Percentiles rank a stretch among this genome's conserved stretches.
Evolutionary conservation across 1,140 invertebrate genomes (phyloP).

Genomic region (Drosophila punjabiensis): DNA sequence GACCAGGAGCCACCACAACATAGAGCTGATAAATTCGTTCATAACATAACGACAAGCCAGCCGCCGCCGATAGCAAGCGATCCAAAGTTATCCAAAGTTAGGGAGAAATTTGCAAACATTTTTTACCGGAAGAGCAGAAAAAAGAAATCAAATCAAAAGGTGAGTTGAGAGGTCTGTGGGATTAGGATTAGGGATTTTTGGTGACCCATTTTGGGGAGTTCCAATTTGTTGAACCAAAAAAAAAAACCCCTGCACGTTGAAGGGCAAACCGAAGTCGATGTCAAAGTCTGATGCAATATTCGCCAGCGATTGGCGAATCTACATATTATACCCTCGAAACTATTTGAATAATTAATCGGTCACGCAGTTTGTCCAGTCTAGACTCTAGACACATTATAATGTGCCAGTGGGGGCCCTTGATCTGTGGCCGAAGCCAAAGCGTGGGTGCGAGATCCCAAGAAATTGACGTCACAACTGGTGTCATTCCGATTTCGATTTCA

Average conservation of each 20-base stretch:
- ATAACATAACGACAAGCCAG: constrained; percentile 77
- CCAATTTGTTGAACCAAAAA: constrained; percentile 7
- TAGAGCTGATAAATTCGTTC: constrained; percentile 83
- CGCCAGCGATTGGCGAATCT: constrained; percentile 52
- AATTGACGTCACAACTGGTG: constrained; percentile 65
- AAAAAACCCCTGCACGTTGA: constrained; percentile 33
- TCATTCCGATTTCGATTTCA: constrained; percentile 39
- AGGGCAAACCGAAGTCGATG: constrained; percentile 58
- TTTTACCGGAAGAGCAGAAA: constrained; percentile 80
- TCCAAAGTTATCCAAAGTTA: constrained; percentile 52
- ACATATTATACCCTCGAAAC: constrained; percentile 49
- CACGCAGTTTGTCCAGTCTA: constrained; percentile 53
- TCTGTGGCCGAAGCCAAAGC: constrained; percentile 14
- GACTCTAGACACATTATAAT: constrained; percentile 40
- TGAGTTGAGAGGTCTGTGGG: constrained; percentile 42
- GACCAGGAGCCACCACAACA: constrained; percentile 71
- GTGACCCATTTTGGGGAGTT: constrained; percentile 16
- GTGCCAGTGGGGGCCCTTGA: constrained; percentile 35
- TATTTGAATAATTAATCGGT: constrained; percentile 70
- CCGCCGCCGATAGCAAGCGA: constrained; percentile 22
- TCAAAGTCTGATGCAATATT: constrained; percentile 73
- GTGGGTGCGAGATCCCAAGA: constrained; percentile 37
- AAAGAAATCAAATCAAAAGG: constrained; percentile 82
- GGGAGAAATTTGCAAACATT: constrained; percentile 79
- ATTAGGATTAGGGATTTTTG: not conserved